Percentiles rank a stretch among this genome's conserved stretches.
Evolutionary conservation across 2,888 invertebrate genomes (phyloP).

Genomic region (Dolichomitus sp.): DNA sequence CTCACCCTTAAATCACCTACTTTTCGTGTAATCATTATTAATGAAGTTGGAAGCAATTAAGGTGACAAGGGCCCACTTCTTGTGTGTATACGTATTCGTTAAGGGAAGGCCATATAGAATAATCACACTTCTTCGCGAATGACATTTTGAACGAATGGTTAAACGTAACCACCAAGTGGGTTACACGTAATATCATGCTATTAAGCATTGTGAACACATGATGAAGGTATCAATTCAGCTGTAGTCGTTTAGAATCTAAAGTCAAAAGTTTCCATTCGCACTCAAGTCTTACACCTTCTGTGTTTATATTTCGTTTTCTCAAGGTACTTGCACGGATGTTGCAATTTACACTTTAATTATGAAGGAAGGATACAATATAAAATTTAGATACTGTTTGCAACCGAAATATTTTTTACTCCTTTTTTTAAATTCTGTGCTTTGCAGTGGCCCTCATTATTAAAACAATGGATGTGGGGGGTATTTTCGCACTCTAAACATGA

Average conservation of each 20-base stretch:
- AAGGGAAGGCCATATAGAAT: background rate
- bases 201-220: background rate
- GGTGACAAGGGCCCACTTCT: slow-evolving; percentile 17
- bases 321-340: background rate
- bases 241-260: background rate
- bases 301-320: too few species aligned
- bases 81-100: background rate
- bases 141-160: background rate
- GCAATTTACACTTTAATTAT: background rate
- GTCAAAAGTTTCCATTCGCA: background rate
- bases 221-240: background rate
- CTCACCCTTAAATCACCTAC: slow-evolving; percentile 53
- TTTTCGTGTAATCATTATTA: slow-evolving; percentile 63
- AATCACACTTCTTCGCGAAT: background rate
- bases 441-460: slow-evolving; percentile 18
- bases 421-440: slow-evolving; percentile 1
- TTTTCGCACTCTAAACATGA: slow-evolving; percentile 14
- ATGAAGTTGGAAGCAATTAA: slow-evolving; percentile 58
- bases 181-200: background rate
- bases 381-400: background rate
- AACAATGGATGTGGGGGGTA: slow-evolving; percentile 39
- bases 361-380: background rate
- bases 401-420: background rate
- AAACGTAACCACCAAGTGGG: background rate
- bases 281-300: background rate